Conservation (phyloP, 2,888 invertebrate species). For the Sphaeridia pumilis region DNA sequence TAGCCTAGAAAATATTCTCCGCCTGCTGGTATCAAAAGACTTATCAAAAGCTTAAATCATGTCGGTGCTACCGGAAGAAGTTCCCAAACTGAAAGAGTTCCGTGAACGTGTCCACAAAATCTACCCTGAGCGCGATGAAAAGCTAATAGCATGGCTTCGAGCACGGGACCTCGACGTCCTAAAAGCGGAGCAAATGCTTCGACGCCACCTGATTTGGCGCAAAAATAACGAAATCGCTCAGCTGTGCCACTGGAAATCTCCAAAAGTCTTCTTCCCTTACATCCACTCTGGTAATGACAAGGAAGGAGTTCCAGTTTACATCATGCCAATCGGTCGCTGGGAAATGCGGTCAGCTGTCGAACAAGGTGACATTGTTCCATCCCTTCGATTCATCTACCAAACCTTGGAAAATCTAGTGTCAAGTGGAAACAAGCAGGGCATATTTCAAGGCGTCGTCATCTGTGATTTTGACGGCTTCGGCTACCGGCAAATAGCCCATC, state of each 20-base stretch:
- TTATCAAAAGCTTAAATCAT: no score
- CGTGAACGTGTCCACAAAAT: constrained; percentile 10
- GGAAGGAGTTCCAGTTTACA: constrained; percentile 16
- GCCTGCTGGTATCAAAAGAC: no score
- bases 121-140: constrained; percentile 15
- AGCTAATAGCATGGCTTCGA: constrained; percentile 16
- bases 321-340: constrained; percentile 20
- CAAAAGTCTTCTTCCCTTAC: constrained; percentile 19
- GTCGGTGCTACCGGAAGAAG: constrained; percentile 9
- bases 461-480: constrained; percentile 31
- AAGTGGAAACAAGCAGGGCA: constrained; percentile 2
- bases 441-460: constrained; percentile 20
- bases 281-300: constrained; percentile 16
- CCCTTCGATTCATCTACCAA: constrained; percentile 19
- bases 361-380: constrained; percentile 18
- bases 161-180: constrained; percentile 18
- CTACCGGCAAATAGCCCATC: constrained; percentile 24
- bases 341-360: constrained; percentile 17
- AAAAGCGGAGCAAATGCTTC: constrained; percentile 21
- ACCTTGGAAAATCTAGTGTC: constrained; percentile 12
- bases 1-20: no score
- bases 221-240: constrained; percentile 17
- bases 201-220: constrained; percentile 19
- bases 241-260: constrained; percentile 11
- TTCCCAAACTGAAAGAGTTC: constrained; percentile 8